These are phyloP conservation scores for Anabas testudineus DNA, from an alignment of 2,797 vertebrate genomes.

Conservation along the genomic window DNA sequence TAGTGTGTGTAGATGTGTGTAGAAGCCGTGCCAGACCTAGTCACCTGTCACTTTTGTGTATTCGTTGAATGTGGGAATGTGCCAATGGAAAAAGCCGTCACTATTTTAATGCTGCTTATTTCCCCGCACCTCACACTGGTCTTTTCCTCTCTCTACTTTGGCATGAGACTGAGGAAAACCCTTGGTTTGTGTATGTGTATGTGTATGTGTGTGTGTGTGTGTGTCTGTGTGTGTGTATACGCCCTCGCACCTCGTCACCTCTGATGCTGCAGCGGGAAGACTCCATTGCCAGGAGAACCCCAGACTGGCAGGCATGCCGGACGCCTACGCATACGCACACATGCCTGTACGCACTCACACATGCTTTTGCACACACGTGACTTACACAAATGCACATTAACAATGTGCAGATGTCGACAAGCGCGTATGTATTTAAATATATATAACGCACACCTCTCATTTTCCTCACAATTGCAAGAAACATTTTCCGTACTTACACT, in stretches of 20 bases:
- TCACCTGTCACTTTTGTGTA: slow-evolving; percentile 81
- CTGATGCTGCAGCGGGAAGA: slow-evolving; percentile 80
- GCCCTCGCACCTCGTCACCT: slow-evolving; percentile 82
- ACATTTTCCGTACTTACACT: slow-evolving; percentile 70
- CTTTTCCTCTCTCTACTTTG: slow-evolving; percentile 76
- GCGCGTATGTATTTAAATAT: slow-evolving; percentile 25
- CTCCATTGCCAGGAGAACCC: slow-evolving; percentile 79
- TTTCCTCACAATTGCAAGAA: slow-evolving; percentile 37
- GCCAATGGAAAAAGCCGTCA: slow-evolving; percentile 80
- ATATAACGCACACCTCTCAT: slow-evolving; percentile 12
- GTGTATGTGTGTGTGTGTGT: slow-evolving; percentile 31
- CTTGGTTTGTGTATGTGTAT: slow-evolving; percentile 53
- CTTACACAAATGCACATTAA: slow-evolving; percentile 32
- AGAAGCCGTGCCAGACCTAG: slow-evolving; percentile 61
- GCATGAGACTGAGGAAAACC: slow-evolving; percentile 79
- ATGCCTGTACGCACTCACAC: slow-evolving; percentile 36
- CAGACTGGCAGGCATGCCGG: slow-evolving; percentile 82
- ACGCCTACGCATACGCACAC: slow-evolving; percentile 70
- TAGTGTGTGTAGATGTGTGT: slow-evolving; percentile 35
- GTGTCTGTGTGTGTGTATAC: slow-evolving; percentile 48
- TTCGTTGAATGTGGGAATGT: slow-evolving; percentile 58
- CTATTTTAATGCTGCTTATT: slow-evolving; percentile 79
- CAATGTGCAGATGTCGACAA: slow-evolving; percentile 20
- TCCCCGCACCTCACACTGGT: slow-evolving; percentile 77
- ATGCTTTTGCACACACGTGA: slow-evolving; percentile 63